Percentiles rank a stretch among this genome's conserved stretches.
These are phyloP conservation scores for Apotomis betuletana DNA, from an alignment of 2,888 invertebrate species.

Conservation along the genomic window DNA sequence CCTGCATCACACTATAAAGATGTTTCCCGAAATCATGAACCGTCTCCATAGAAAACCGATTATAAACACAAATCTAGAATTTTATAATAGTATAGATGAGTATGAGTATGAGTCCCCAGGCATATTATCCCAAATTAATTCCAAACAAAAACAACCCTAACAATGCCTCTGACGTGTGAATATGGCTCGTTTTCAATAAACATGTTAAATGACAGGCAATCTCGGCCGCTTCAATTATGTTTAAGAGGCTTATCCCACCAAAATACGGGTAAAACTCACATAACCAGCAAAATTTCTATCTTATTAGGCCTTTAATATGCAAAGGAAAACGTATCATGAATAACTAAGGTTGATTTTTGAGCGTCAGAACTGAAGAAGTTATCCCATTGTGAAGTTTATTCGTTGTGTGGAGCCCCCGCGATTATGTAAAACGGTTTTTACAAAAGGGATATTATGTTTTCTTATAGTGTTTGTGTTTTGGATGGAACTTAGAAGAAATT, in stretches of 20 bases:
- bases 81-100: too few species aligned
- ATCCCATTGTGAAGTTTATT: background rate
- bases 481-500: background rate
- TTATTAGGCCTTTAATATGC: background rate
- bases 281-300: background rate
- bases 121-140: background rate
- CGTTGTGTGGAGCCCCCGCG: background rate
- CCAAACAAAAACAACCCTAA: background rate
- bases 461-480: background rate
- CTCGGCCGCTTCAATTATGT: conserved; percentile 13
- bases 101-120: background rate
- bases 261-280: conserved; percentile 1
- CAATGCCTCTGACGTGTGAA: background rate
- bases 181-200: conserved; percentile 21
- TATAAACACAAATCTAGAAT: too few species aligned
- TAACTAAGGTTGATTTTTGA: background rate
- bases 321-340: background rate
- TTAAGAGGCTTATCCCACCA: conserved; percentile 27
- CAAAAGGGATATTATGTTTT: background rate
- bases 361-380: background rate
- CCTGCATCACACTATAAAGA: too few species aligned
- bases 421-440: background rate
- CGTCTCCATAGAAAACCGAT: too few species aligned
- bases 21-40: too few species aligned
- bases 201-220: conserved; percentile 24